Conservation (phyloP, 2,797 vertebrate genomes). For the Hozukius guyotensis region DNA sequence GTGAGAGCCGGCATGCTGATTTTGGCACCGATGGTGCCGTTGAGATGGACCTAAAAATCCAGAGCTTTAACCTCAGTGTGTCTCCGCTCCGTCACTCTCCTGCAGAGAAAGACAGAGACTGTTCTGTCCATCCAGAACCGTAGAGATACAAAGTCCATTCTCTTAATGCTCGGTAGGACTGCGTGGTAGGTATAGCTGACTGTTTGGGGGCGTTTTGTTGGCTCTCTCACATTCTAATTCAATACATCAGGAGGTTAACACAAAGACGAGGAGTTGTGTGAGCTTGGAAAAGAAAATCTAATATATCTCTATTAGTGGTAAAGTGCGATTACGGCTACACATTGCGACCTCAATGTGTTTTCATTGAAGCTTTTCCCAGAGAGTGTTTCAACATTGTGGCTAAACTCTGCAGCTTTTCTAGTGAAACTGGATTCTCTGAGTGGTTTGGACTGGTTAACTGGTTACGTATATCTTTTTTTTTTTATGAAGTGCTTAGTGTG, state of each 20-base stretch:
- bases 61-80: neutral
- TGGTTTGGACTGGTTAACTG: neutral
- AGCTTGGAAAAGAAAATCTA: neutral
- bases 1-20: constrained; percentile 40
- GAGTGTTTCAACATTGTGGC: neutral
- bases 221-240: neutral
- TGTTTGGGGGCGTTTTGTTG: neutral
- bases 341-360: neutral
- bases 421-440: neutral
- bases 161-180: neutral
- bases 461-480: neutral
- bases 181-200: neutral
- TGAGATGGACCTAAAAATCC: constrained; percentile 21
- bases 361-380: neutral
- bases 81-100: neutral
- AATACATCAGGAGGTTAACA: neutral
- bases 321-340: neutral
- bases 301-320: neutral
- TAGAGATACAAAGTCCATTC: neutral
- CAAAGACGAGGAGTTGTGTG: neutral
- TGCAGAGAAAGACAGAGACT: constrained; percentile 24
- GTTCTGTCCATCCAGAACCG: constrained; percentile 15
- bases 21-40: constrained; percentile 28
- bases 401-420: neutral
- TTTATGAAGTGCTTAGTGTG: neutral